Conservation (phyloP, 2,888 invertebrate genomes). For the Kuschelorhynchus macadamiae region DNA sequence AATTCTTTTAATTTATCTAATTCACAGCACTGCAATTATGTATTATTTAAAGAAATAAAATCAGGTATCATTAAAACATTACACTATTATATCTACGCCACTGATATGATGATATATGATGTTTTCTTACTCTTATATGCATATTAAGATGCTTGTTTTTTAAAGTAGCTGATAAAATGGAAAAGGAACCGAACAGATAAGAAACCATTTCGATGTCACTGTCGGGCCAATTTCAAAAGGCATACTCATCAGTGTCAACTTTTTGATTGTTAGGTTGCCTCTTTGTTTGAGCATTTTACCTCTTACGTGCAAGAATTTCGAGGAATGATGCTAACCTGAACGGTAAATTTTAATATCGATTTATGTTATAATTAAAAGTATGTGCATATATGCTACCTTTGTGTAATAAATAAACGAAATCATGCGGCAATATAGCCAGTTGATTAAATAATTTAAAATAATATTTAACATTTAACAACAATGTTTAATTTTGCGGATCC, state of each 20-base stretch:
- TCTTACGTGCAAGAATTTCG: constrained; percentile 7
- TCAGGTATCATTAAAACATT: too few relatives aligned
- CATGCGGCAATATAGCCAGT: too few relatives aligned
- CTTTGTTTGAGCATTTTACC: constrained; percentile 4
- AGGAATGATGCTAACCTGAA: background rate
- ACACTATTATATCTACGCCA: constrained; percentile 8
- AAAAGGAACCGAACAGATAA: constrained; percentile 45
- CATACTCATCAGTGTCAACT: constrained; percentile 28
- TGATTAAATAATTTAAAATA: too few relatives aligned
- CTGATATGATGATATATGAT: constrained; percentile 31
- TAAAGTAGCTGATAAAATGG: constrained; percentile 45
- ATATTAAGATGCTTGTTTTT: constrained; percentile 47
- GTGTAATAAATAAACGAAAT: too few relatives aligned
- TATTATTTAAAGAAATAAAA: too few relatives aligned
- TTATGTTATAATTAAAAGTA: background rate
- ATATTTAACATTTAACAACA: too few relatives aligned
- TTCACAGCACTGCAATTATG: too few relatives aligned
- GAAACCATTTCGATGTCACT: constrained; percentile 43
- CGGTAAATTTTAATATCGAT: background rate
- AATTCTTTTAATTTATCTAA: background rate
- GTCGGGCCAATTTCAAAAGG: constrained; percentile 39
- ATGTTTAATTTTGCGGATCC: too few relatives aligned
- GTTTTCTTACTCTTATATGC: constrained; percentile 43
- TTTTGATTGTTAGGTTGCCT: constrained; percentile 27
- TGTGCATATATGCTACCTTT: too few relatives aligned